A percentile compares a stretch with the other conserved stretches of the same genome.
These are phyloP conservation scores for Chloroceryle aenea DNA, from an alignment of 2,113 vertebrate species.

Conservation along the genomic window DNA sequence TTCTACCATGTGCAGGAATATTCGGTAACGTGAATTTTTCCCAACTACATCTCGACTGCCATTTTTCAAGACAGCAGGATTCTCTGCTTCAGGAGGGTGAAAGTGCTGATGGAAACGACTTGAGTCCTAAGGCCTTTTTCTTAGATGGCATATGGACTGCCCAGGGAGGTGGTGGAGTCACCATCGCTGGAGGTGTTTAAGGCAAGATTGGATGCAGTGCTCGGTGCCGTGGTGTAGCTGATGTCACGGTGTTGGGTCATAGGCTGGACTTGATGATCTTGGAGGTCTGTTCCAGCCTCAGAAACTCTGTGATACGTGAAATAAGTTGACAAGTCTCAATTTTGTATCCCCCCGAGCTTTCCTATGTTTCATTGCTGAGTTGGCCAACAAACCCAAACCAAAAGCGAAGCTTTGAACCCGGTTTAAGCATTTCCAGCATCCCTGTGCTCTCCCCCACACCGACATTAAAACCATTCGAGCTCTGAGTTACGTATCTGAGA, in stretches of 20 bases:
- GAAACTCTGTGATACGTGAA: background rate
- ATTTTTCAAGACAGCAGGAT: conserved; percentile 35
- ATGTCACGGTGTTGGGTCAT: too few relatives aligned
- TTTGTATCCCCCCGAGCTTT: background rate
- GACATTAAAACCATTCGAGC: background rate
- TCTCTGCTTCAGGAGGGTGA: background rate
- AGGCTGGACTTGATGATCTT: too few relatives aligned
- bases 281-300: too few relatives aligned
- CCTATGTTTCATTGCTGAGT: background rate
- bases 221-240: too few relatives aligned
- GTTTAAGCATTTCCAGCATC: background rate
- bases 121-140: background rate
- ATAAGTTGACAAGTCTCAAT: background rate
- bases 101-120: background rate
- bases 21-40: background rate
- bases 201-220: too few relatives aligned
- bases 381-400: background rate
- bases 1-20: background rate
- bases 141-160: background rate
- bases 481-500: background rate
- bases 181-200: too few relatives aligned
- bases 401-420: background rate
- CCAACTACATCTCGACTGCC: background rate
- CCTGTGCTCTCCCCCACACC: background rate
- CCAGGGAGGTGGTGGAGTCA: too few relatives aligned